Evolutionary conservation across 2,888 invertebrate species (phyloP).

Genomic region (Drosophila dives): DNA sequence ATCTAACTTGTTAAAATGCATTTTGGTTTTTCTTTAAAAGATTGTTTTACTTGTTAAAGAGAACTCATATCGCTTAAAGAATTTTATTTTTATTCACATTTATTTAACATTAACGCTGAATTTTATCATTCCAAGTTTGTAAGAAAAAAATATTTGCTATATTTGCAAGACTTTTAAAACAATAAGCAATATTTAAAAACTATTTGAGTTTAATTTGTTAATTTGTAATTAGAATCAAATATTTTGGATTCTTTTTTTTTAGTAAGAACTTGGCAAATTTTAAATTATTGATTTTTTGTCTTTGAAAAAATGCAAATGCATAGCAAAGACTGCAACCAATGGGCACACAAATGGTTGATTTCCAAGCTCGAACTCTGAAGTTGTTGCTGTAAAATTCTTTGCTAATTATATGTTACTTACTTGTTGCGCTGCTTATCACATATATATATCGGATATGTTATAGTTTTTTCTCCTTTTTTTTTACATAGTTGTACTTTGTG

Average conservation of each 20-base stretch:
- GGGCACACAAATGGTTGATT: constrained; percentile 2
- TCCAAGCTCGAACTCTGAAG: constrained; percentile 11
- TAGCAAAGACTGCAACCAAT: neutral
- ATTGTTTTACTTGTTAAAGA: neutral
- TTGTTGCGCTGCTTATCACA: constrained; percentile 24
- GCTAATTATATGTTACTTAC: neutral
- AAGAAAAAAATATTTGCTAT: neutral
- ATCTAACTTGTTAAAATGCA: neutral
- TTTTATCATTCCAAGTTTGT: neutral
- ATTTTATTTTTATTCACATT: neutral
- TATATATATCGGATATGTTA: neutral
- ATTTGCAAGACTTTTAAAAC: neutral
- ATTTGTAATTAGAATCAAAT: neutral
- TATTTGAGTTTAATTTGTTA: neutral
- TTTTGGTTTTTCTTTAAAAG: neutral
- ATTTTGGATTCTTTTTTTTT: neutral
- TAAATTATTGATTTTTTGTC: neutral
- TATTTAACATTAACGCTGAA: neutral
- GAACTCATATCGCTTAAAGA: neutral
- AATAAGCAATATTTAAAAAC: neutral
- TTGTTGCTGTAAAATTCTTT: constrained; percentile 4
- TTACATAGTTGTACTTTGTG: neutral
- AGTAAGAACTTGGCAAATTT: neutral
- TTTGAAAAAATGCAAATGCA: neutral
- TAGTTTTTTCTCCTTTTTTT: neutral